Evolutionary conservation across 2,113 vertebrate genomes (phyloP), one percentile per base, ranked within the genome.

Genomic region (Chrysemys picta): DNA sequence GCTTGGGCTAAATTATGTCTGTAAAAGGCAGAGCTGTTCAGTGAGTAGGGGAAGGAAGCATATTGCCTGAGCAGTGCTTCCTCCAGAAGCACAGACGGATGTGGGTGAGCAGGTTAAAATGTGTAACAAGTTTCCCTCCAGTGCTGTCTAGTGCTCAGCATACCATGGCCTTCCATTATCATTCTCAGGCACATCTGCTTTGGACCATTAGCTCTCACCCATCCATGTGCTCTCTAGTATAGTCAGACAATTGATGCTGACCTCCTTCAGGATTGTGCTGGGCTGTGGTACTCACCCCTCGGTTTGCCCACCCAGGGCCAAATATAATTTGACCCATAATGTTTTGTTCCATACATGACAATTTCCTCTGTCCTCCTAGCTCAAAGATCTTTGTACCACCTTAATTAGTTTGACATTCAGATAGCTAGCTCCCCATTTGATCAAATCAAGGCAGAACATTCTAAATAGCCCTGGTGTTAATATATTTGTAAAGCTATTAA

Each of bases 381-480:
- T 88, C 59, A 38, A 75, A 9, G n/a, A 22, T 72, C 65, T 72
- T 17, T 21, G 19, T 62, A 11, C 29, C 29, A 35, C 27, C 24
- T 62, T 62, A 54, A 54, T 72, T 72, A 19, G 17, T 38, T 38
- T 72, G n/a, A 72, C n/a, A 10, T 69, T 82, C 52, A 89, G 59
- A 54, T 38, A 31, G 25, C 31, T 31, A 1, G 0, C 1, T 14
- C n/a, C 65, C n/a, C 7, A 72, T 83, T 72, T 69, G 49, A 84
- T 94, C n/a, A 93, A 88, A 93, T 31, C 78, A n/a, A 62, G 38
- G 78, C 5, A 59, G 38, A 91, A n/a, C 8, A 7, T 91, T 95
- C 90, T 45, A 65, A 50, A 78, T 19, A 72, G 22, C 5, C 25
- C 10, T 53, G 53, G 24, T 47, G n/a, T 50, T 78, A 88, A 10